Base-by-base conservation (phyloP, 2,888 invertebrate genomes). In the Cheilosia scutellata region DNA sequence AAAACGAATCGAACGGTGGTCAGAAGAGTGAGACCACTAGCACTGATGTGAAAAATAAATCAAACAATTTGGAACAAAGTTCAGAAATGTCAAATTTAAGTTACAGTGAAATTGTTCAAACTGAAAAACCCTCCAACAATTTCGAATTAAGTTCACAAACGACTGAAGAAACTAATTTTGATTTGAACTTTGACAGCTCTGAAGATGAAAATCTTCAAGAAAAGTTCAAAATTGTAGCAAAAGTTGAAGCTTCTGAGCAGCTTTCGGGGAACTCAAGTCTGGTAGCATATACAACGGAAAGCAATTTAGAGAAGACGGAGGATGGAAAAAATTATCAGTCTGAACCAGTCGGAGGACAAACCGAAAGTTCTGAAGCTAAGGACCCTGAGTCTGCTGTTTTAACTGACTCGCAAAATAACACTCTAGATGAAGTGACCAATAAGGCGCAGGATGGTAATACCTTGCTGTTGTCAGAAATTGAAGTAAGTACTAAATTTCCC, bases 201-300 rank as follows among this genome's bases (percentile, higher is more conserved):
- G 65, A 27, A 7, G 65, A 65, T 40, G 65, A 47, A 49, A 65
- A 65, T 49, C 31, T 75, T 13, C 16, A 63, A 31, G 47, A 57
- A 40, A 75, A 66, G 20, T 9, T 66, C 2, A 55, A 27, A 58
- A 58, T 4, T 9, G 29, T 57, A 2, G 20, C 40, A 0, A 9
- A 66, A n/a, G 31, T 66, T 4, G 65, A 75, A 25, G 40, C 9
- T 29, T 37, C 49, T 40, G 75, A 75, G 13, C 37, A 57, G 20
- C 27, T 75, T 29, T 57, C 65, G 3, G 4, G 20, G 0, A 65
- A 65, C 7, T 29, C 13, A 29, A 51, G 13, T 11, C 2, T 11
- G 1, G 2, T 4, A 0, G 11, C 4, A 27, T 13, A 25, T 51
- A 13, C 1, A 20, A 51, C 9, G 13, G 11, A 51, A 27, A 11